Evolutionary conservation across 2,888 invertebrate genomes (phyloP).

Genomic region (Chirona hameri): DNA sequence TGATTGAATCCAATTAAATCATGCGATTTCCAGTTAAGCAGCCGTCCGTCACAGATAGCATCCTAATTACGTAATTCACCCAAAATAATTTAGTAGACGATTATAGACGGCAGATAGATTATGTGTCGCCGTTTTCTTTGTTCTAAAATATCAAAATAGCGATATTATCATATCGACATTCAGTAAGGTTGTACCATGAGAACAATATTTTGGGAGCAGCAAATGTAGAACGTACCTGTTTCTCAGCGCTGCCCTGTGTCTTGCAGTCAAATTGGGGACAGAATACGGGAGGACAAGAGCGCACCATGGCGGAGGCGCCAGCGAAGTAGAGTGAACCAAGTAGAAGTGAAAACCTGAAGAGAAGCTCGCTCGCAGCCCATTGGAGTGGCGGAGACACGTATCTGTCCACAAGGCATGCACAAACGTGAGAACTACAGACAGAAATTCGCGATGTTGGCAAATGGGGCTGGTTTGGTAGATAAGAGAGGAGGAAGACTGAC

Average conservation of each 20-base stretch:
- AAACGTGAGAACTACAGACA: no score
- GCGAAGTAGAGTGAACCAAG: not conserved
- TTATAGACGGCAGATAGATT: not conserved
- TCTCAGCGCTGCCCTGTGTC: not conserved
- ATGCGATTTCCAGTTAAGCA: no score
- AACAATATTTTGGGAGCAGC: not conserved
- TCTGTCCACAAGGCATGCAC: not conserved
- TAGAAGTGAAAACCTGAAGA: no score
- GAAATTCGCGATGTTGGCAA: no score
- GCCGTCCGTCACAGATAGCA: no score
- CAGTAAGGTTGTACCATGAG: not conserved
- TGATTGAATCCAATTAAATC: no score
- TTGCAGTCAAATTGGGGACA: not conserved
- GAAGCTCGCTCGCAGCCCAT: not conserved
- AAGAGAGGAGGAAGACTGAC: no score
- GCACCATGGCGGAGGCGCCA: not conserved
- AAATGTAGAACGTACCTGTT: not conserved
- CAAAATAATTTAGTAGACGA: no score
- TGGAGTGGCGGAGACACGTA: not conserved
- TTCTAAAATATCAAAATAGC: not conserved
- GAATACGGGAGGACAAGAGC: not conserved
- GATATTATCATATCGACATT: not conserved
- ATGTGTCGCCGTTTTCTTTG: not conserved
- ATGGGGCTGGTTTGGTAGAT: no score
- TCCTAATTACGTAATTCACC: no score